A percentile compares a stretch with the other conserved stretches of the same genome.
phyloP scores from a whole-genome alignment of 1,140 invertebrate species.

The Cotesia chilonis region DNA sequence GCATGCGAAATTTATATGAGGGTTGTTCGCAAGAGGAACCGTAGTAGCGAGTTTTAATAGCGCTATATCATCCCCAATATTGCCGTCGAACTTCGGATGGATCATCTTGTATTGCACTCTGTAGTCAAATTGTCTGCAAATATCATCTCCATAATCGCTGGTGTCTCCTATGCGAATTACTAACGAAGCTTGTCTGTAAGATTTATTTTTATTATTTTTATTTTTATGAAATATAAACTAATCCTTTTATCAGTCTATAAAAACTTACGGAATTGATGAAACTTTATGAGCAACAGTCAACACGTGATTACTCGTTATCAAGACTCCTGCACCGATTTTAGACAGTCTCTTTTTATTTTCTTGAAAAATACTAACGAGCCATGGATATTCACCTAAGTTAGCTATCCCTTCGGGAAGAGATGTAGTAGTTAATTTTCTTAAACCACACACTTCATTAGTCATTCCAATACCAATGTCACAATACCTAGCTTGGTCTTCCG shows the following conservation, averaged over 20 bases:
- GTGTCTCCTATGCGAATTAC: slow-evolving; percentile 74
- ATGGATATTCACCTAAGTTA: slow-evolving; percentile 68
- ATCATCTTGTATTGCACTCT: slow-evolving; percentile 67
- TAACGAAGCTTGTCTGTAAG: not conserved
- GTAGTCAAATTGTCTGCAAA: slow-evolving; percentile 72
- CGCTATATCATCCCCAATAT: slow-evolving; percentile 76
- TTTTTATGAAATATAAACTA: too few relatives aligned
- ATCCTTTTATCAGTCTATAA: too few relatives aligned
- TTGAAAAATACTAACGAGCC: slow-evolving; percentile 65
- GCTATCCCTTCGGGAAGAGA: slow-evolving; percentile 65
- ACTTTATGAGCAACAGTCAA: slow-evolving; percentile 77
- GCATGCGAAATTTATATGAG: slow-evolving; percentile 78
- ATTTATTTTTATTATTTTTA: not conserved
- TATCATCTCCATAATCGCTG: slow-evolving; percentile 70
- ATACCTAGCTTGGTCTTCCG: slow-evolving; percentile 62
- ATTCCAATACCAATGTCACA: slow-evolving; percentile 48
- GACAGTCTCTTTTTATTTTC: slow-evolving; percentile 65
- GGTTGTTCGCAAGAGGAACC: slow-evolving; percentile 69
- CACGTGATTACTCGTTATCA: slow-evolving; percentile 72
- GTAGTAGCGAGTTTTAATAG: slow-evolving; percentile 69
- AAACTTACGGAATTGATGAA: slow-evolving; percentile 68
- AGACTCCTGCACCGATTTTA: slow-evolving; percentile 72
- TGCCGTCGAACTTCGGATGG: slow-evolving; percentile 74
- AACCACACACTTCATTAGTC: slow-evolving; percentile 50
- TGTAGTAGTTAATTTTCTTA: slow-evolving; percentile 51